A percentile compares a stretch with the other conserved stretches of the same genome.
phyloP scores from a whole-genome alignment of 2,888 invertebrate species.

The Synanthedon formicaeformis region DNA sequence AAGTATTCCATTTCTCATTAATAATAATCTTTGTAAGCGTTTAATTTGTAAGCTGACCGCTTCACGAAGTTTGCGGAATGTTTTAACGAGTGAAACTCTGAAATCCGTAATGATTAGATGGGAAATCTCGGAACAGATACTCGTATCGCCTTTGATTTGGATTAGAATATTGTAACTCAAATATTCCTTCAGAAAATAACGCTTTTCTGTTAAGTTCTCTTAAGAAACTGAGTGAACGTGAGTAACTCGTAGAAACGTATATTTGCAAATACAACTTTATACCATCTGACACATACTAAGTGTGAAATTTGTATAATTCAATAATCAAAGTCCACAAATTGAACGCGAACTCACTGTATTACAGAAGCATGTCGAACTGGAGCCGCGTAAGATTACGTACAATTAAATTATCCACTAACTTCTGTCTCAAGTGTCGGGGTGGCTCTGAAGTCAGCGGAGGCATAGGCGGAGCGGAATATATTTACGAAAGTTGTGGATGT shows the following conservation, averaged over 20 bases:
- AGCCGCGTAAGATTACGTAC: background rate
- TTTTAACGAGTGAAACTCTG: background rate
- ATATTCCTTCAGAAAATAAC: no score
- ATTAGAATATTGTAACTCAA: no score
- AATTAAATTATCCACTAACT: background rate
- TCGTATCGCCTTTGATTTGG: background rate
- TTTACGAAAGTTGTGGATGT: no score
- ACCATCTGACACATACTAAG: no score
- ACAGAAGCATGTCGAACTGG: background rate
- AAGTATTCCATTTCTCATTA: background rate
- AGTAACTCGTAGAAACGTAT: no score
- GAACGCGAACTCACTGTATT: background rate
- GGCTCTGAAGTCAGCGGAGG: background rate
- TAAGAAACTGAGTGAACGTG: no score
- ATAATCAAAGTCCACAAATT: no score
- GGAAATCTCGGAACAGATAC: background rate
- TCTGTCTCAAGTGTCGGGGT: background rate
- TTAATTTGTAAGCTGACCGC: background rate
- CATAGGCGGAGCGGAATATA: background rate
- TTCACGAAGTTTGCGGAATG: background rate
- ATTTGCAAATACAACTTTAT: no score
- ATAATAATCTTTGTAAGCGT: background rate
- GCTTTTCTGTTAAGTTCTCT: no score
- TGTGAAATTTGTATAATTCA: no score
- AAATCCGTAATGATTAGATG: background rate